Conservation (phyloP, 2,888 invertebrate species). For the Apamea anceps region DNA sequence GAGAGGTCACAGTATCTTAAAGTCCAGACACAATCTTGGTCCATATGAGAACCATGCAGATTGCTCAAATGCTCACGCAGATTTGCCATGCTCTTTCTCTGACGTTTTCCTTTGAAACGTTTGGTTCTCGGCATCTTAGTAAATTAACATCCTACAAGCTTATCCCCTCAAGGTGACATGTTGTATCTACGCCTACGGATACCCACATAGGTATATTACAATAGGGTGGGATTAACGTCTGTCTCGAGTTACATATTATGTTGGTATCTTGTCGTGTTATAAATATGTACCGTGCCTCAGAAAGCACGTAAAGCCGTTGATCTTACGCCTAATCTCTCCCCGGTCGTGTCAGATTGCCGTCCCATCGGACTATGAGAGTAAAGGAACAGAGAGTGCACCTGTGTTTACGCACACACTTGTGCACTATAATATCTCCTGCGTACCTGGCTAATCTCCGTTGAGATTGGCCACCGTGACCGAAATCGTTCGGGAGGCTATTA, state of each 20-base stretch:
- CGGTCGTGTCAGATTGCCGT: too few relatives aligned
- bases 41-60: not conserved
- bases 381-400: too few relatives aligned
- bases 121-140: not conserved
- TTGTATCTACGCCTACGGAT: not conserved
- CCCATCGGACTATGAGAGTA: too few relatives aligned
- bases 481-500: too few relatives aligned
- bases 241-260: not conserved
- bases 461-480: too few relatives aligned
- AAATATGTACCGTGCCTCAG: too few relatives aligned
- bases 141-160: conserved; percentile 6
- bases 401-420: too few relatives aligned
- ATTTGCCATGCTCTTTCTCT: not conserved
- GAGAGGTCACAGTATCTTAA: not conserved
- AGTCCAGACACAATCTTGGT: not conserved
- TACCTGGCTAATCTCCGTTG: too few relatives aligned
- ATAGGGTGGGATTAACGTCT: conserved; percentile 3
- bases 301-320: too few relatives aligned
- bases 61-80: not conserved
- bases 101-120: not conserved
- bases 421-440: too few relatives aligned
- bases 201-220: not conserved
- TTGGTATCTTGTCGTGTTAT: not conserved
- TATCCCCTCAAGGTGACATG: conserved; percentile 18
- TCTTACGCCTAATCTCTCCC: too few relatives aligned